phyloP scores from a whole-genome alignment of 2,113 vertebrate genomes.

The Equus quagga region DNA sequence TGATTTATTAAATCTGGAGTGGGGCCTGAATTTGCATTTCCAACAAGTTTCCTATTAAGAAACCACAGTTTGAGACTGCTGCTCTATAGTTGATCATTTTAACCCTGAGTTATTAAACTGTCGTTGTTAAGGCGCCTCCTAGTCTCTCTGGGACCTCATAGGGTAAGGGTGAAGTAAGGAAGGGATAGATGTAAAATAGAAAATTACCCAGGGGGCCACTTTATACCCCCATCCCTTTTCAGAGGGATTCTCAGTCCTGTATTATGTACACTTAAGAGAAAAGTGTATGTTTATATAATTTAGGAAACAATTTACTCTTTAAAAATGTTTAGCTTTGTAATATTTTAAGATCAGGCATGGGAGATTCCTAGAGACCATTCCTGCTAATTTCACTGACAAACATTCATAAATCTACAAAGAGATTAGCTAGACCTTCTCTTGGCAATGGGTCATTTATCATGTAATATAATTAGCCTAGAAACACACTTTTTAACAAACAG shows the following conservation, averaged over 20 bases:
- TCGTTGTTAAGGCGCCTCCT: slow-evolving; percentile 21
- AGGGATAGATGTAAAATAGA: neutral
- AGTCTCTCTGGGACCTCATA: neutral
- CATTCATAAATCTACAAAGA: slow-evolving; percentile 49
- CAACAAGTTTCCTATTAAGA: neutral
- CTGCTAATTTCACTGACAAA: slow-evolving; percentile 79
- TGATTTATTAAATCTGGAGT: neutral
- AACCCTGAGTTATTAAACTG: neutral
- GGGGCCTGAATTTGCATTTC: slow-evolving; percentile 26
- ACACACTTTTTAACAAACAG: slow-evolving; percentile 20
- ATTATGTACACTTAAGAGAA: neutral
- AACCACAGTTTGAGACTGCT: neutral
- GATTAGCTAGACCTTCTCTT: slow-evolving; percentile 73
- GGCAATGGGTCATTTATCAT: slow-evolving; percentile 73
- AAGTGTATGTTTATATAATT: slow-evolving; percentile 10
- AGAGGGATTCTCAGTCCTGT: neutral
- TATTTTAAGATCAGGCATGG: slow-evolving; percentile 76
- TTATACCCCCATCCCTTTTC: neutral
- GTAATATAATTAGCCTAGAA: slow-evolving; percentile 71
- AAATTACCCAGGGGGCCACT: neutral
- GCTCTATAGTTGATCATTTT: neutral
- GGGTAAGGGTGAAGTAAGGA: neutral
- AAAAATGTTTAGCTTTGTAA: slow-evolving; percentile 76
- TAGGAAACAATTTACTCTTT: slow-evolving; percentile 54
- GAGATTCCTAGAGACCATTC: slow-evolving; percentile 81